Base-by-base conservation (phyloP, 1,140 invertebrate genomes). In the Eriosoma lanigerum region DNA sequence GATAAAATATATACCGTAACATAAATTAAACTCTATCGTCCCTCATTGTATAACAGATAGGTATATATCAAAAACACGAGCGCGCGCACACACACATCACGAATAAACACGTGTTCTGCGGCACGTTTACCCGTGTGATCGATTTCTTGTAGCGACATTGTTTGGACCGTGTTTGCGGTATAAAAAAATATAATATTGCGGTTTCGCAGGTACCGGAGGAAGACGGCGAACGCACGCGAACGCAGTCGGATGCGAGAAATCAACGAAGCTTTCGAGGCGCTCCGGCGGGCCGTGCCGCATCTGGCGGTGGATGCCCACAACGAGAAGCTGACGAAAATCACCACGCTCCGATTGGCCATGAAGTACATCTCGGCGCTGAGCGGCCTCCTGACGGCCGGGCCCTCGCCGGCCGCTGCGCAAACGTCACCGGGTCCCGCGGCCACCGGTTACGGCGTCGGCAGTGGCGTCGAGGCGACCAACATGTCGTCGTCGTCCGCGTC, bases 171-270 rank as follows among this genome's bases (percentile, higher is more conserved):
- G 8, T 38, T 38, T 38, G 8, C 32, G 32, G 32, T 38, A 38
- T 4, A 38, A 38, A 38, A 38, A 38, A 38, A 38, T 48, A 48
- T 13, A 1, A 10, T 1, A 48, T 8, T n/a, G 19, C 19, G 52
- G 19, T 19, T 70, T 26, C n/a, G 19, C 21, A 78, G 75, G 73
- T 81, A 81, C 8, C 87, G 94, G 26, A 88, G 95, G 82, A 94
- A 94, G 87, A 95, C 94, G 3, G 95, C 95, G 1, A 96, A 96
- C 87, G 93, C 94, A 0, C 86, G 95, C 6, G 95, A 96, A 86
- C 85, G 95, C 44, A 91, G 89, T 75, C 87, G 95, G 66, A 96
- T 96, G 94, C 87, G 91, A 72, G 94, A 96, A 85, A 96, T 96
- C 82, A 96, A 96, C 86, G 88, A 90, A 64, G 94, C 94, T 0